phyloP scores from a whole-genome alignment of 2,888 invertebrate species.

The Schrankia costaestrigalis region DNA sequence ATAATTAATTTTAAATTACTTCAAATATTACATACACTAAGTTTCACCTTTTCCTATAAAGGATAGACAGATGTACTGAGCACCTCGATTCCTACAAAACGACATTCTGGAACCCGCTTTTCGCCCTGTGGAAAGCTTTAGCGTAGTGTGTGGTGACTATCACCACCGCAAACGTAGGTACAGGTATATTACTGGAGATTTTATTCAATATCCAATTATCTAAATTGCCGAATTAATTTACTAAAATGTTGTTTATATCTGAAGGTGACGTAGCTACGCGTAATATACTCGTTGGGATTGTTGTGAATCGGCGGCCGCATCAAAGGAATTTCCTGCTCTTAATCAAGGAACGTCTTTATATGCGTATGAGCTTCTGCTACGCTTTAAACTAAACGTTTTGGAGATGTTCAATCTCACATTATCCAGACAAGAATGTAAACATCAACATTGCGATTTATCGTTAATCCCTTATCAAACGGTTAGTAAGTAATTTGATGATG shows the following conservation, averaged over 20 bases:
- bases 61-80: too few relatives aligned
- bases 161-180: too few relatives aligned
- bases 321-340: constrained; percentile 74
- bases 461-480: constrained; percentile 1
- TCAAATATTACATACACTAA: too few relatives aligned
- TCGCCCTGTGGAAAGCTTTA: too few relatives aligned
- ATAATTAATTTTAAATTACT: too few relatives aligned
- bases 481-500: too few relatives aligned
- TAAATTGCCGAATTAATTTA: neutral
- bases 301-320: constrained; percentile 59
- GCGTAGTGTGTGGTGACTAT: too few relatives aligned
- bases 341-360: constrained; percentile 61
- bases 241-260: constrained; percentile 33
- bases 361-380: constrained; percentile 51
- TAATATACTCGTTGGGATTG: constrained; percentile 66
- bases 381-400: constrained; percentile 42
- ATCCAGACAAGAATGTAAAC: constrained; percentile 21
- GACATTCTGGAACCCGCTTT: too few relatives aligned
- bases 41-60: too few relatives aligned
- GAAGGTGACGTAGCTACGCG: constrained; percentile 48
- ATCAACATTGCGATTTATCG: constrained; percentile 18
- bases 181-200: too few relatives aligned
- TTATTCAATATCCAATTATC: too few relatives aligned
- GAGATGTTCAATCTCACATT: constrained; percentile 44
- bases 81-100: too few relatives aligned